Evolutionary conservation across 1,140 invertebrate species (phyloP).

Genomic region (Drosophila pandora): DNA sequence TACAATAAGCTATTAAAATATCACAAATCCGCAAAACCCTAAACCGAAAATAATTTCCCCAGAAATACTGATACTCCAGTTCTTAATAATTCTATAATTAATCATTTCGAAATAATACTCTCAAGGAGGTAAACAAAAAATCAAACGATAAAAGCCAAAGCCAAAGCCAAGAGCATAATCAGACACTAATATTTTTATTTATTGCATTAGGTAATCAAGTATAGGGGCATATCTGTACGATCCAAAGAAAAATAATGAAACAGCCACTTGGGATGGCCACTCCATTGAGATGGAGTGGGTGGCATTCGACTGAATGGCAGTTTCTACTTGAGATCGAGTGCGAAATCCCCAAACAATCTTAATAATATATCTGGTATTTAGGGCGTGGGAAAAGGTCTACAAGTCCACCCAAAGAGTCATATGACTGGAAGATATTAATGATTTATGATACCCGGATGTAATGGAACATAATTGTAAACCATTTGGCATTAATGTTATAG

Average conservation of each 20-base stretch:
- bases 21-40: too few relatives aligned
- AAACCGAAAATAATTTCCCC: neutral
- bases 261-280: constrained; percentile 26
- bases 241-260: constrained; percentile 10
- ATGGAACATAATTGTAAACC: constrained; percentile 4
- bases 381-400: constrained; percentile 33
- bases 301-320: constrained; percentile 26
- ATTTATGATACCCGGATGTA: constrained; percentile 4
- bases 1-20: too few relatives aligned
- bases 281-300: constrained; percentile 36
- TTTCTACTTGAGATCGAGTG: constrained; percentile 32
- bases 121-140: constrained; percentile 41
- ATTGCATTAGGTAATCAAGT: constrained; percentile 29
- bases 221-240: constrained; percentile 12
- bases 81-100: too few relatives aligned
- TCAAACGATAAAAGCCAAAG: constrained; percentile 7
- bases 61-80: neutral
- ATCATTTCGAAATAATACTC: neutral
- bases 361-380: constrained; percentile 3
- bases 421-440: neutral
- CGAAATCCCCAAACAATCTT: constrained; percentile 12
- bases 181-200: constrained; percentile 27
- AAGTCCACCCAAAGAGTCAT: neutral
- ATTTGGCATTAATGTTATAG: too few relatives aligned
- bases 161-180: constrained; percentile 11